Evolutionary conservation across 2,888 invertebrate genomes (phyloP), one percentile per base, ranked within the genome.

Genomic region (Anorthoa munda): DNA sequence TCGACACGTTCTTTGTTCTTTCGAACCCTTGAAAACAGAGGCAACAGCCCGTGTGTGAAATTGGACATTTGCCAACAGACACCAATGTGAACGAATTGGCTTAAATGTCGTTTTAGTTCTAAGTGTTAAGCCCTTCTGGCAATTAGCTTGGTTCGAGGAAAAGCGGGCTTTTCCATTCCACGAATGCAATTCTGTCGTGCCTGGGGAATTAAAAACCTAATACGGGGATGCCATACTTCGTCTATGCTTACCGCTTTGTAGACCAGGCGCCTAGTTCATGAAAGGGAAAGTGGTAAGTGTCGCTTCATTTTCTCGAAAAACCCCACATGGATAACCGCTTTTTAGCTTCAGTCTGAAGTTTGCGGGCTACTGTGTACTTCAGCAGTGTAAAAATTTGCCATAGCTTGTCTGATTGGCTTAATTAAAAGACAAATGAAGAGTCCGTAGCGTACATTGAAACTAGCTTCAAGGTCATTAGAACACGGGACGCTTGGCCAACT

Each of bases 1-100:
- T 87, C 81, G 76, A 82, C 80, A 79, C 82, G 84, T 88, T 89
- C 91, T 93, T 93, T 93, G 92, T 93, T 92, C 87, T 84, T 77
- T 80, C 75, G 76, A 90, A 88, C 85, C 84, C 82, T 88, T 87
- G 86, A 85, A 91, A 90, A 86, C 86, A 82, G 85, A 83, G 86
- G 88, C 90, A 87, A 89, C 90, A 85, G 88, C 85, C 83, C 71
- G 71, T 86, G 86, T 91, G 89, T 91, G 87, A 90, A 81, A 90
- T 87, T 93, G 87, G 87, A 86, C 65, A 66, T 80, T 77, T 79
- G 86, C 87, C 84, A 85, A 67, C 66, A 77, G 63, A 84, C 77
- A 82, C 73, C 71, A 72, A 78, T 74, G 76, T 76, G 73, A 66
- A 83, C 83, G 77, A 79, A 83, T 83, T 79, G 73, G 74, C 82